A percentile compares a stretch with the other conserved stretches of the same genome.
Conservation (phyloP, 2,113 vertebrate genomes). For the Alces alces region DNA sequence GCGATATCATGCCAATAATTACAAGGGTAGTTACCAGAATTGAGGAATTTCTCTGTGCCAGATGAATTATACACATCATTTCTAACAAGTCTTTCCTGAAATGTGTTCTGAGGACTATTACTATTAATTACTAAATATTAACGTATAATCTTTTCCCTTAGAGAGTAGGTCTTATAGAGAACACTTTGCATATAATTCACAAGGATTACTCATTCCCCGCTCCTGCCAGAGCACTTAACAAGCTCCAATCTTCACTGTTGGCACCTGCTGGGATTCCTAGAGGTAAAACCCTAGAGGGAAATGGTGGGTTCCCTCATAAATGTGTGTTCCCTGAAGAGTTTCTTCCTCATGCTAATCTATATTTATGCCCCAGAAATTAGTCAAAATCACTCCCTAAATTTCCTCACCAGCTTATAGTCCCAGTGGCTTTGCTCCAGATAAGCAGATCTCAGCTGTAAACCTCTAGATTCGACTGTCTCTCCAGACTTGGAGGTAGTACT, state of each 20-base stretch:
- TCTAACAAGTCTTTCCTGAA: not conserved
- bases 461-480: not conserved
- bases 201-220: not conserved
- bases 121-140: not conserved
- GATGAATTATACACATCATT: not conserved
- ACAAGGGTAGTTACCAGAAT: not conserved
- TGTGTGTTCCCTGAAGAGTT: not conserved
- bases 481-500: not conserved
- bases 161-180: not conserved
- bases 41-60: not conserved
- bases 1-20: not conserved
- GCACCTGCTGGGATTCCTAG: not conserved
- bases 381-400: not conserved
- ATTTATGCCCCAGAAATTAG: not conserved
- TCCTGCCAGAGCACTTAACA: not conserved
- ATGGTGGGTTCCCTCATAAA: not conserved
- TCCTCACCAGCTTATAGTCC: not conserved
- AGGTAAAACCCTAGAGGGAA: not conserved
- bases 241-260: not conserved
- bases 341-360: not conserved
- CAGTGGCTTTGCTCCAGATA: not conserved
- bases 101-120: not conserved
- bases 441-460: not conserved
- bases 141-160: not conserved
- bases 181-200: not conserved